Percentiles rank a stretch among this genome's conserved stretches.
Conservation (phyloP, 2,888 invertebrate species). For the Harpalus rufipes region DNA sequence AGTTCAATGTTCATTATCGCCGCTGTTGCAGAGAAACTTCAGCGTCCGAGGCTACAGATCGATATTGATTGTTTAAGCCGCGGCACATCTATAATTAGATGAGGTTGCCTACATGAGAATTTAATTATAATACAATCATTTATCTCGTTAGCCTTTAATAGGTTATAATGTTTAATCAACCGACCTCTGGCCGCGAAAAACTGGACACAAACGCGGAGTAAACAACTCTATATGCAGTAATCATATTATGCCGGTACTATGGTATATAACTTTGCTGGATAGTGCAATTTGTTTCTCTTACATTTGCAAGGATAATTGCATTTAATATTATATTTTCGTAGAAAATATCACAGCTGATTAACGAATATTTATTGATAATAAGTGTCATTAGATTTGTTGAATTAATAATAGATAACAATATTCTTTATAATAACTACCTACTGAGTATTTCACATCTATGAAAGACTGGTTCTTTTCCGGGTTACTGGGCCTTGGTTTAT, state of each 20-base stretch:
- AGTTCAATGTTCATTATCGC: conserved; percentile 46
- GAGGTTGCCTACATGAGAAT: conserved; percentile 62
- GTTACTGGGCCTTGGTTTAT: too few relatives aligned
- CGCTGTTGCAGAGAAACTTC: conserved; percentile 20
- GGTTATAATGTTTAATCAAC: conserved; percentile 65
- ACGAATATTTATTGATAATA: too few relatives aligned
- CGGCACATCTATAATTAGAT: conserved; percentile 64
- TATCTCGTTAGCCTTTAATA: conserved; percentile 62
- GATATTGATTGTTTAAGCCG: conserved; percentile 61
- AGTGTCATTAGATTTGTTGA: too few relatives aligned
- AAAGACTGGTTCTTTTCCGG: too few relatives aligned
- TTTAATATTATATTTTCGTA: too few relatives aligned
- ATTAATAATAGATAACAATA: too few relatives aligned
- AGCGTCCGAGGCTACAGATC: not conserved
- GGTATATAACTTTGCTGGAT: not conserved
- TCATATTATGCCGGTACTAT: not conserved
- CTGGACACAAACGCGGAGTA: not conserved
- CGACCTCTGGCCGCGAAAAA: conserved; percentile 26
- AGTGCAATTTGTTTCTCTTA: not conserved
- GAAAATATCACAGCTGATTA: too few relatives aligned
- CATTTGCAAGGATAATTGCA: too few relatives aligned
- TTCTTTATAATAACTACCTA: too few relatives aligned
- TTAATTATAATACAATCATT: conserved; percentile 66
- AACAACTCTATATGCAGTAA: not conserved
- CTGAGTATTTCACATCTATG: too few relatives aligned